phyloP scores from a whole-genome alignment of 2,888 invertebrate species.

The Poecilobothrus nobilitatus region DNA sequence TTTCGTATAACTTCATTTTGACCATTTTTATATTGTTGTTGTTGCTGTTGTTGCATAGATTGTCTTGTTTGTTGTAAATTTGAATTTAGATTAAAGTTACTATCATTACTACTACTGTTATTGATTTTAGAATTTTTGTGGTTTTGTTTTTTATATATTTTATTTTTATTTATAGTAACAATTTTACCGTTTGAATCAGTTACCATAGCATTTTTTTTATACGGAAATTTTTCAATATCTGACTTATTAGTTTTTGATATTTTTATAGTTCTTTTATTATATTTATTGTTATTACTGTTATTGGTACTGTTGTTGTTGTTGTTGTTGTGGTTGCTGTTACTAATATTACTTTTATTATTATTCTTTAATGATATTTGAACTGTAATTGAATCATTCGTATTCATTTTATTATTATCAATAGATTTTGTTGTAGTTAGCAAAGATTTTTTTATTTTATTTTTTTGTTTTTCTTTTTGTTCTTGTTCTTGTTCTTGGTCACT shows the following conservation, averaged over 20 bases:
- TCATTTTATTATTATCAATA: conserved; percentile 3
- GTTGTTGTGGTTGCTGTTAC: neutral
- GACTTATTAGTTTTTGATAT: neutral
- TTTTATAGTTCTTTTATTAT: neutral
- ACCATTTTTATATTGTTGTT: neutral
- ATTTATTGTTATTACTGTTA: neutral
- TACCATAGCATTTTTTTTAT: neutral
- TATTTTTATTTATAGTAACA: neutral
- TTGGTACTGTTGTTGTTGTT: neutral
- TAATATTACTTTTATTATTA: neutral
- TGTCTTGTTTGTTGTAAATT: conserved; percentile 11
- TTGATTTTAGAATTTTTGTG: neutral
- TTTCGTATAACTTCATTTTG: conserved; percentile 1
- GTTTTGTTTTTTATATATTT: neutral
- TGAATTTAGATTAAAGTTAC: neutral
- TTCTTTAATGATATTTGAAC: neutral
- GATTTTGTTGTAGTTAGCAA: neutral
- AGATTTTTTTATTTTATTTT: neutral
- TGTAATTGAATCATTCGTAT: neutral
- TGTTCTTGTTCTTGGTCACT: neutral
- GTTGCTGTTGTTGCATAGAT: conserved; percentile 11
- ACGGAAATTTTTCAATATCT: neutral
- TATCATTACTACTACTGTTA: neutral
- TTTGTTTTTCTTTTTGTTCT: neutral
- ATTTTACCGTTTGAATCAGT: too few relatives aligned